Evolutionary conservation across 2,888 invertebrate genomes (phyloP), one percentile per base, ranked within the genome.

Genomic region (Pristionchus fissidentatus): DNA sequence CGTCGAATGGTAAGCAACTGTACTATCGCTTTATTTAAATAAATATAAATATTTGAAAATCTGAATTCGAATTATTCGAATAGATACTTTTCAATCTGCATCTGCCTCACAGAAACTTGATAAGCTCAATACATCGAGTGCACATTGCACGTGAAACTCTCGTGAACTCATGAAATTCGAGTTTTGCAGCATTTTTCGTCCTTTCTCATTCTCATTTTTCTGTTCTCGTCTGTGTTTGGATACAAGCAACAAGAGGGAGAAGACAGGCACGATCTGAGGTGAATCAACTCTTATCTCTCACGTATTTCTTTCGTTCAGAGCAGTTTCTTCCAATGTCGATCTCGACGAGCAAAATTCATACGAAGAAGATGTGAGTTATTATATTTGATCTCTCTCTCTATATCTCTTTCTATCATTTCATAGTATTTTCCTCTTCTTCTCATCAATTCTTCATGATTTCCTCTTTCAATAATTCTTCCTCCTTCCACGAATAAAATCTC

Each of bases 401-500:
- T 15, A 15, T 66, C 38, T 62, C 60, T 32, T 60, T 62, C 32
- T 1, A 22, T 32, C 70, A 70, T 41, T 32, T 43, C 70, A 32
- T 32, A 32, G 15, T 70, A 70, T 70, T 19, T 70, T 15, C 70
- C 70, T 70, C 70, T 70, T n/a, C 43, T 70, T 1, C 13, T 22
- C 8, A 70, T 70, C 13, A 70, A 32, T 70, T 70, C 70, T n/a
- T 13, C 15, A 49, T 77, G 77, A 41, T n/a, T 41, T 77, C 77
- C 77, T 49, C 77, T 77, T 26, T 77, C 77, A 4, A 77, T 22
- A 2, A 77, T 77, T 35, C 49, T 15, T 2, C 77, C 77, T 35
- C 77, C 46, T 49, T 77, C 77, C 49, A 77, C 46, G 52, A 49
- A 77, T 32, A 46, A 77, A 19, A 77, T 77, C 32, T 77, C 77